These are phyloP conservation scores for Psephotus haematonotus DNA, from an alignment of 2,113 vertebrate genomes.

Conservation along the genomic window DNA sequence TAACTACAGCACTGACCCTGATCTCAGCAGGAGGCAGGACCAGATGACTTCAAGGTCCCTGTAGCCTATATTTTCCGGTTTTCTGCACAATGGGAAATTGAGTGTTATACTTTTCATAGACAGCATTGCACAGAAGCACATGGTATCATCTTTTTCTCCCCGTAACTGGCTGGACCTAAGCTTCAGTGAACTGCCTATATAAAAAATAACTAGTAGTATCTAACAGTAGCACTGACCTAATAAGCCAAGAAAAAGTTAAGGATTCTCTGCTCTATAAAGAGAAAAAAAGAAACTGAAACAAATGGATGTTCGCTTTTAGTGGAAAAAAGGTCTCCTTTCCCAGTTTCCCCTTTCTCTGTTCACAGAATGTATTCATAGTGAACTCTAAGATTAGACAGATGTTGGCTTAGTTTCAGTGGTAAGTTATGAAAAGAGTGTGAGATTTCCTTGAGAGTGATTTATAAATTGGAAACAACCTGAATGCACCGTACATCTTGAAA, in stretches of 20 bases:
- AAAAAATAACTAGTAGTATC: not conserved
- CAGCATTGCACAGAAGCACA: not conserved
- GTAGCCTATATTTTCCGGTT: not conserved
- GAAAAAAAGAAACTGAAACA: not conserved
- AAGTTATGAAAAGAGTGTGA: not conserved
- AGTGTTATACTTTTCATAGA: not conserved
- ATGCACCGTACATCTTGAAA: constrained; percentile 20
- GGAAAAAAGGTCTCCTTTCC: constrained; percentile 16
- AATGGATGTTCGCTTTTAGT: not conserved
- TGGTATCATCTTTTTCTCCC: fast-evolving
- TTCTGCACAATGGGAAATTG: not conserved
- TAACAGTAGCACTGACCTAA: not conserved
- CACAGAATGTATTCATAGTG: constrained; percentile 32
- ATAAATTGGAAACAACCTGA: constrained; percentile 42
- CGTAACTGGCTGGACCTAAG: not conserved
- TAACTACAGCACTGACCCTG: not conserved
- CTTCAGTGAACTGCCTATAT: not conserved
- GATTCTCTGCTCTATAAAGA: not conserved
- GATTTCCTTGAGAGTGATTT: constrained; percentile 45
- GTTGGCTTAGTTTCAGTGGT: constrained; percentile 48
- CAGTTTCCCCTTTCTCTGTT: constrained; percentile 29
- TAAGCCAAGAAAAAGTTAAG: not conserved
- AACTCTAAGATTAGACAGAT: constrained; percentile 58
- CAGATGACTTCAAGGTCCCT: not conserved
- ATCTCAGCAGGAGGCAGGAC: not conserved